These are phyloP conservation scores for Rousettus leschenaultii DNA, from an alignment of 2,113 vertebrate genomes.

Conservation along the genomic window DNA sequence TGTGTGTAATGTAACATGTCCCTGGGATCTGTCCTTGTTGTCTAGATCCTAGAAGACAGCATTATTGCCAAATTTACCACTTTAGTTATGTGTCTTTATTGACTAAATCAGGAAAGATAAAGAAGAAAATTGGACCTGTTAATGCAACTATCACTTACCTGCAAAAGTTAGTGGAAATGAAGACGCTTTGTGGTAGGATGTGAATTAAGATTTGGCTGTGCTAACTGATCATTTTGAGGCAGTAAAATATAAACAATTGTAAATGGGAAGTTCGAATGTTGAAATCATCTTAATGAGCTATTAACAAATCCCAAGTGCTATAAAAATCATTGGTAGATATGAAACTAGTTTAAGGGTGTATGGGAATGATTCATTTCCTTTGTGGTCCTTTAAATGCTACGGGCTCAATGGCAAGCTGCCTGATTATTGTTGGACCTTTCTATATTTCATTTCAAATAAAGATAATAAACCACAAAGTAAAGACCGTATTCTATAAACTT, in stretches of 20 bases:
- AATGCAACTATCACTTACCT: conserved; percentile 6
- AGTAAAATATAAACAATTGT: conserved; percentile 47
- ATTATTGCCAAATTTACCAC: conserved; percentile 49
- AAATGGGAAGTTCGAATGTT: conserved; percentile 45
- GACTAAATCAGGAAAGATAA: conserved; percentile 26
- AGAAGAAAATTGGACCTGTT: conserved; percentile 51
- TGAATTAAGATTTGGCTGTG: conserved; percentile 61
- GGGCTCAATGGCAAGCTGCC: conserved; percentile 18
- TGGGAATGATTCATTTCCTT: conserved; percentile 42
- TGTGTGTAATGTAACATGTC: background rate
- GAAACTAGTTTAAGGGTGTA: conserved; percentile 39
- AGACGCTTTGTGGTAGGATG: background rate
- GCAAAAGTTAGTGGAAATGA: conserved; percentile 50
- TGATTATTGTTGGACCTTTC: conserved; percentile 47
- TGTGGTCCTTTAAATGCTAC: conserved; percentile 39
- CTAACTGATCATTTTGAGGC: conserved; percentile 30
- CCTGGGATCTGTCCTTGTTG: conserved; percentile 38
- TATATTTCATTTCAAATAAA: conserved; percentile 53
- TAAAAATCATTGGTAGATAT: conserved; percentile 45
- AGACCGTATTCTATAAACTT: conserved; percentile 44
- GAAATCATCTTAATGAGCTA: conserved; percentile 53
- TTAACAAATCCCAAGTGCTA: conserved; percentile 53
- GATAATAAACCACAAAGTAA: conserved; percentile 27
- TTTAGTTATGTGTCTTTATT: conserved; percentile 11
- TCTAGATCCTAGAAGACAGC: conserved; percentile 26